Conservation (phyloP, 2,888 invertebrate species). For the Sphecodes monilicornis region DNA sequence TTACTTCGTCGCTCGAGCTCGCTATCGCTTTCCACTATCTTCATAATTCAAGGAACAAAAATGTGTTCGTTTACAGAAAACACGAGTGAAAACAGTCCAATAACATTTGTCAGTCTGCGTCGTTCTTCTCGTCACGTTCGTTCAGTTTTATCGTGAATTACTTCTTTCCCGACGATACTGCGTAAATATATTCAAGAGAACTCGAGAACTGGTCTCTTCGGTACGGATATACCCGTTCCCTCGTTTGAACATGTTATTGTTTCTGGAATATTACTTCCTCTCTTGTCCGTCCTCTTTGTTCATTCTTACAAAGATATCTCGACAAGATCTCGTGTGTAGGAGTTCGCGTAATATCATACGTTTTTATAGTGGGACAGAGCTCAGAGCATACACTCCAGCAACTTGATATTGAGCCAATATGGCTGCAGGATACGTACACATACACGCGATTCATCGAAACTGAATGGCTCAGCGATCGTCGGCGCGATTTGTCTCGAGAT, state of each 20-base stretch:
- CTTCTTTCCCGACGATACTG: neutral
- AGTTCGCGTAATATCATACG: neutral
- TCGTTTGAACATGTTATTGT: conserved; percentile 8
- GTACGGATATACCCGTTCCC: neutral
- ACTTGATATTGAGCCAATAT: conserved; percentile 8
- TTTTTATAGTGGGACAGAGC: neutral
- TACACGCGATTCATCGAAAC: conserved; percentile 17
- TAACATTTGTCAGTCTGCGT: neutral
- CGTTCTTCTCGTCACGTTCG: neutral
- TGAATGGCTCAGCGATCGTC: neutral
- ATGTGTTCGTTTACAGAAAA: no score
- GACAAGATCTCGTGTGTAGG: neutral
- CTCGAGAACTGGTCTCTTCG: neutral
- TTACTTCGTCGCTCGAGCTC: no score
- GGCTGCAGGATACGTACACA: conserved; percentile 36
- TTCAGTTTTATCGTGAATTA: neutral
- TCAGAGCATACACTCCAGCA: neutral
- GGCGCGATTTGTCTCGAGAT: conserved; percentile 3
- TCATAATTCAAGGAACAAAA: neutral
- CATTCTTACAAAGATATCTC: neutral
- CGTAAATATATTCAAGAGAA: neutral
- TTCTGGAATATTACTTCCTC: neutral
- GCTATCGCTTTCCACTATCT: no score
- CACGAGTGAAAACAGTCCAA: neutral
- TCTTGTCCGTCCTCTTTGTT: neutral